phyloP scores from a whole-genome alignment of 2,113 vertebrate genomes.

The Fulmarus glacialis region DNA sequence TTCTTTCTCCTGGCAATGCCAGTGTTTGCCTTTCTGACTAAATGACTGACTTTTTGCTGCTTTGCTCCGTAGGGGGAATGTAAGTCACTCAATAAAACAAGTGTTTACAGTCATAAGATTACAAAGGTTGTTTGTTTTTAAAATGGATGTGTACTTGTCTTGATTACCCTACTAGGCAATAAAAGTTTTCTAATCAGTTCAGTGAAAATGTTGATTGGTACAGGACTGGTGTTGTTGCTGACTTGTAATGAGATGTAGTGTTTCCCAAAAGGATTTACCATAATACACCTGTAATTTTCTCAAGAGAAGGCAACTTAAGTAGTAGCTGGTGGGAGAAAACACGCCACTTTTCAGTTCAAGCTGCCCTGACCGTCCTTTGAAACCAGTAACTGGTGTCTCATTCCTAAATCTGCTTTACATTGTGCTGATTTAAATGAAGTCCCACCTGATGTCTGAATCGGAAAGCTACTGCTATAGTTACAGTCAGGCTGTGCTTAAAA shows the following conservation, averaged over 20 bases:
- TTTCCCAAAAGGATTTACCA: neutral
- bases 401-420: neutral
- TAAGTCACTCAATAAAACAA: conserved; percentile 67
- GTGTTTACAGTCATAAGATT: conserved; percentile 31
- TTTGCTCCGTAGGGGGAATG: conserved; percentile 3
- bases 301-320: neutral
- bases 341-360: neutral
- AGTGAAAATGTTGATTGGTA: neutral
- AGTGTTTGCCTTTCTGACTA: conserved; percentile 59
- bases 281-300: neutral
- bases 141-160: neutral
- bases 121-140: conserved; percentile 25
- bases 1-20: conserved; percentile 47
- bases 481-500: neutral
- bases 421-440: neutral
- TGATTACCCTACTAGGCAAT: neutral
- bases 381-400: neutral
- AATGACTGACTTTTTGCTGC: conserved; percentile 32
- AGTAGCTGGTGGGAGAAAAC: neutral
- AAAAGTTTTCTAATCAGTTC: neutral
- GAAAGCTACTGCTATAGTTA: neutral
- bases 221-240: neutral
- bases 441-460: neutral
- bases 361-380: neutral
- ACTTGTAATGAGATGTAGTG: neutral